A percentile compares a stretch with the other conserved stretches of the same genome.
Evolutionary conservation across 2,797 vertebrate genomes (phyloP).

Genomic region (Schizothorax lantsangensis): DNA sequence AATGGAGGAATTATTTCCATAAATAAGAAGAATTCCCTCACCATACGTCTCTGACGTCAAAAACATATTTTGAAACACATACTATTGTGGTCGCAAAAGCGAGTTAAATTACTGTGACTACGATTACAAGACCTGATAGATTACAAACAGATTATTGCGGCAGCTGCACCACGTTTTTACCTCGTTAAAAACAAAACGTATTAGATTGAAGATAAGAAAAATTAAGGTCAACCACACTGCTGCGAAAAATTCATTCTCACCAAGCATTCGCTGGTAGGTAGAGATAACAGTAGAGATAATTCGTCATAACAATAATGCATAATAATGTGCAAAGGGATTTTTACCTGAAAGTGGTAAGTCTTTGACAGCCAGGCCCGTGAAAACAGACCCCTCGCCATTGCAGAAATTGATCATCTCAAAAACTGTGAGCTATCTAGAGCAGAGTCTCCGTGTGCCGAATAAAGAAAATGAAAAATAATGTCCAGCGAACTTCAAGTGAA

Average conservation of each 20-base stretch:
- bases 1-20: background rate
- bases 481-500: slow-evolving; percentile 30
- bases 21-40: background rate
- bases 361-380: slow-evolving; percentile 86
- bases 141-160: background rate
- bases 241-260: background rate
- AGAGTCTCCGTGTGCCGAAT: slow-evolving; percentile 58
- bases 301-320: background rate
- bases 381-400: slow-evolving; percentile 89
- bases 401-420: slow-evolving; percentile 83
- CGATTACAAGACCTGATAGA: background rate
- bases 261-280: background rate
- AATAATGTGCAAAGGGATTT: slow-evolving; percentile 47
- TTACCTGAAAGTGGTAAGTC: slow-evolving; percentile 85
- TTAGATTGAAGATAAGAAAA: background rate
- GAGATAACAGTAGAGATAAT: background rate
- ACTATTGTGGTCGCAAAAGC: background rate
- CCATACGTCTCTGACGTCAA: background rate
- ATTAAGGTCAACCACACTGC: background rate
- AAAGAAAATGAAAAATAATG: slow-evolving; percentile 20
- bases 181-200: background rate
- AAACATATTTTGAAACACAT: background rate
- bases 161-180: background rate
- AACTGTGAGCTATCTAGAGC: slow-evolving; percentile 18
- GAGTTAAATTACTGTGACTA: background rate